phyloP scores from a whole-genome alignment of 2,888 invertebrate species.

The Shargacucullia verbasci region DNA sequence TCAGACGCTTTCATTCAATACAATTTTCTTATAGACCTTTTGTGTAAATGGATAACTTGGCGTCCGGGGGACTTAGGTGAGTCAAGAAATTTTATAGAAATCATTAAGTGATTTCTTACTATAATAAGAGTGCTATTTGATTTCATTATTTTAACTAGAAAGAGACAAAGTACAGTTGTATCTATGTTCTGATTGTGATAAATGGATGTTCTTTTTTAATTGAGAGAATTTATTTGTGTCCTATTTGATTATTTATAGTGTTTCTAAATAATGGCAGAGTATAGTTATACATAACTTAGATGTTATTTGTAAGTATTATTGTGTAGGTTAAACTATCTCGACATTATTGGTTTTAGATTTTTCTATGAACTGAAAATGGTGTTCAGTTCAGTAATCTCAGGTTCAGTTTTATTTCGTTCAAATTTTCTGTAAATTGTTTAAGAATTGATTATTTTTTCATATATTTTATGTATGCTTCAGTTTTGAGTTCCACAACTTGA shows the following conservation, averaged over 20 bases:
- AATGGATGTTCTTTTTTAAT: constrained; percentile 26
- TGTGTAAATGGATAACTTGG: background rate
- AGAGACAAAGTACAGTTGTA: constrained; percentile 44
- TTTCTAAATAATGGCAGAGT: constrained; percentile 40
- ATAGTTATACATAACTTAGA: constrained; percentile 32
- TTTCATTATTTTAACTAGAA: constrained; percentile 20
- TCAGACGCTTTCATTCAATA: too few relatives aligned
- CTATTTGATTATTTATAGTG: constrained; percentile 39
- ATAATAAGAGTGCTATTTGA: constrained; percentile 31
- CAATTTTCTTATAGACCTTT: too few relatives aligned
- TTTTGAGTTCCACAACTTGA: constrained; percentile 16
- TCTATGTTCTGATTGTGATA: constrained; percentile 54
- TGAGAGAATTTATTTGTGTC: constrained; percentile 39
- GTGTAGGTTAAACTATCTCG: constrained; percentile 18
- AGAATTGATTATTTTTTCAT: constrained; percentile 9
- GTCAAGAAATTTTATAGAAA: constrained; percentile 1
- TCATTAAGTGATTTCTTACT: constrained; percentile 11
- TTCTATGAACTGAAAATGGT: constrained; percentile 11
- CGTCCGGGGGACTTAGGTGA: background rate
- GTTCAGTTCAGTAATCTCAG: constrained; percentile 27
- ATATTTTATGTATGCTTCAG: constrained; percentile 8
- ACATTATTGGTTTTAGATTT: constrained; percentile 16
- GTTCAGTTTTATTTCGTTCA: constrained; percentile 35
- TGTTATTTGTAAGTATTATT: constrained; percentile 45
- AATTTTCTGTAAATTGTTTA: constrained; percentile 32